Conservation (phyloP, 1,140 invertebrate species). For the Procambarus clarkii region DNA sequence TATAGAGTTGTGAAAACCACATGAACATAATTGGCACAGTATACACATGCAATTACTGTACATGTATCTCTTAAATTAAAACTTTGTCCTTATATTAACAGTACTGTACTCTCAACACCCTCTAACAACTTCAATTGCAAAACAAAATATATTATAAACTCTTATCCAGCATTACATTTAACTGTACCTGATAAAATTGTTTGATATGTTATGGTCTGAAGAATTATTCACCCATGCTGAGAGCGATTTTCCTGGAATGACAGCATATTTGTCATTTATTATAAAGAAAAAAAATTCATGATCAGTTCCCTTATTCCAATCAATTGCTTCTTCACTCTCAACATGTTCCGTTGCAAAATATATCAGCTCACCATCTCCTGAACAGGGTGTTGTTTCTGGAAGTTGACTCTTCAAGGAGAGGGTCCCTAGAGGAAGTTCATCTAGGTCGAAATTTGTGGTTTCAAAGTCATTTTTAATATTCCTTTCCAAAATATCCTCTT, state of each 20-base stretch:
- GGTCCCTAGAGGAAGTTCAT: not conserved
- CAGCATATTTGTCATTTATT: constrained; percentile 36
- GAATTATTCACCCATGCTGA: constrained; percentile 31
- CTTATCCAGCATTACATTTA: not conserved
- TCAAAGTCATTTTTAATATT: too few species aligned
- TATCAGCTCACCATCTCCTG: not conserved
- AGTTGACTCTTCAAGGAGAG: not conserved
- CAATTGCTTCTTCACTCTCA: constrained; percentile 23
- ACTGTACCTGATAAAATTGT: constrained; percentile 25
- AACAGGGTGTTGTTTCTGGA: not conserved
- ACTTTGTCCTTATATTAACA: too few species aligned
- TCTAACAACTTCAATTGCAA: too few species aligned
- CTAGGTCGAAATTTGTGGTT: not conserved
- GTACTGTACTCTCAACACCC: too few species aligned
- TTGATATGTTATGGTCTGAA: not conserved
- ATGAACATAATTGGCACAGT: too few species aligned
- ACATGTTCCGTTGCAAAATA: not conserved
- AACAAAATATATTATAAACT: too few species aligned
- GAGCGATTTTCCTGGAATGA: constrained; percentile 33
- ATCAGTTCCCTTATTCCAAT: not conserved
- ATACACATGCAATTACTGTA: too few species aligned
- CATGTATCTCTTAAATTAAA: too few species aligned
- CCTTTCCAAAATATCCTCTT: too few species aligned
- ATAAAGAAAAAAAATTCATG: constrained; percentile 37
- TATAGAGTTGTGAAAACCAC: too few species aligned